phyloP scores from a whole-genome alignment of 1,140 invertebrate species.

The Scaptomyza pallida region DNA sequence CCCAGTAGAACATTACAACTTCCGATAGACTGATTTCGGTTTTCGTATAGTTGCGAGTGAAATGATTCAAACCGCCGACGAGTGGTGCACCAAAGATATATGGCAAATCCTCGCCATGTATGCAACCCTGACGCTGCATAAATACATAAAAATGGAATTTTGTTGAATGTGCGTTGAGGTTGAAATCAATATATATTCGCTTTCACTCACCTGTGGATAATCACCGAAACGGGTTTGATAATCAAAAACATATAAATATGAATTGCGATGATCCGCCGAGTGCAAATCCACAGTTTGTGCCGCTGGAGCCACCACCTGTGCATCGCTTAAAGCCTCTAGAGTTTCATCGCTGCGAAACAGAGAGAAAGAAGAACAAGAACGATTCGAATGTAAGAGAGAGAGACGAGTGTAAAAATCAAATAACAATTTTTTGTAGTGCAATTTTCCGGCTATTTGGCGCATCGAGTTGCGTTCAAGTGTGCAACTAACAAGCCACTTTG shows the following conservation, averaged over 20 bases:
- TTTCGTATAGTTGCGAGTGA: constrained; percentile 94
- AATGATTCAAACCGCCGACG: constrained; percentile 92
- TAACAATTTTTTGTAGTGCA: constrained; percentile 29
- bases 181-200: neutral
- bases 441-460: constrained; percentile 67
- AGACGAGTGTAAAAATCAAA: constrained; percentile 40
- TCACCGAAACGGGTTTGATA: constrained; percentile 96
- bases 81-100: constrained; percentile 94
- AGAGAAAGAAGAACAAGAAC: constrained; percentile 4
- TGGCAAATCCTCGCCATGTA: constrained; percentile 96
- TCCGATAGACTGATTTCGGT: constrained; percentile 95
- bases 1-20: constrained; percentile 96
- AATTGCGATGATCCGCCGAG: constrained; percentile 91
- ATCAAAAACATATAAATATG: constrained; percentile 96
- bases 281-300: constrained; percentile 96
- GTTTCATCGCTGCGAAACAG: constrained; percentile 92
- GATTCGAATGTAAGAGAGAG: constrained; percentile 14
- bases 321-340: constrained; percentile 96
- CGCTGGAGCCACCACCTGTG: constrained; percentile 95
- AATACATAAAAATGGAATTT: constrained; percentile 7
- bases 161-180: constrained; percentile 4
- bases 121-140: constrained; percentile 91
- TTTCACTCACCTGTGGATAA: constrained; percentile 90
- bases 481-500: constrained; percentile 63
- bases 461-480: constrained; percentile 60